Evolutionary conservation across 2,797 vertebrate genomes (phyloP), one percentile per base, ranked within the genome.

Genomic region (Yasuhikotakia modesta): DNA sequence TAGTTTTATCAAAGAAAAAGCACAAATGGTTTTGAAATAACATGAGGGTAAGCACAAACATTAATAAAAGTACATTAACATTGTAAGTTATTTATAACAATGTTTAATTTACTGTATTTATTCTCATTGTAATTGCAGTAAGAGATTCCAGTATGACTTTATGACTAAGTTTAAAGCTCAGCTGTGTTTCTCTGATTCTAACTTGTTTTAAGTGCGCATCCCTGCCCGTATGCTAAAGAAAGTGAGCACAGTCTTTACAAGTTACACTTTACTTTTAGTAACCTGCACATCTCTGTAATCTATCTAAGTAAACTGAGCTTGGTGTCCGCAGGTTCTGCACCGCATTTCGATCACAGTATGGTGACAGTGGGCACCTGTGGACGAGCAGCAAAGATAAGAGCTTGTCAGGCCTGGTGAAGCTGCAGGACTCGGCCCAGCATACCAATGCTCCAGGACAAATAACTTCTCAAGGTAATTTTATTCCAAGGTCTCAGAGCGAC

Each of bases 341-440:
- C 17, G 86, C 84, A 86, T 90, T 88, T 86, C 84, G 87, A 91
- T 91, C 85, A 85, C 78, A 48, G 75, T 79, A n/a, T 78, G 64
- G 85, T 89, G 89, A 88, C 88, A 87, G 87, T 17, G 71, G 89
- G 87, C 88, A 92, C 89, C 87, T 88, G 89, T 90, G 88, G 88
- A 90, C 68, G 61, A 86, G 72, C 68, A 5, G 66, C 7, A 75
- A 50, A 83, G 84, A 85, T 85, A 85, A 85, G 84, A 75, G 79
- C 71, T 81, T 85, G 82, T 85, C 80, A 83, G 81, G 64, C 30
- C 10, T 67, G 73, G 60, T 35, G 66, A 78, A 80, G 80, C 45
- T 39, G 50, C 67, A 53, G 50, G 55, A 70, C 64, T 79, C 66
- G 14, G 22, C 50, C 61, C 63, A 32, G 90, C 88, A 91, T 91